These are phyloP conservation scores for Atherinomorus stipes DNA, from an alignment of 2,113 vertebrate genomes.

Conservation along the genomic window DNA sequence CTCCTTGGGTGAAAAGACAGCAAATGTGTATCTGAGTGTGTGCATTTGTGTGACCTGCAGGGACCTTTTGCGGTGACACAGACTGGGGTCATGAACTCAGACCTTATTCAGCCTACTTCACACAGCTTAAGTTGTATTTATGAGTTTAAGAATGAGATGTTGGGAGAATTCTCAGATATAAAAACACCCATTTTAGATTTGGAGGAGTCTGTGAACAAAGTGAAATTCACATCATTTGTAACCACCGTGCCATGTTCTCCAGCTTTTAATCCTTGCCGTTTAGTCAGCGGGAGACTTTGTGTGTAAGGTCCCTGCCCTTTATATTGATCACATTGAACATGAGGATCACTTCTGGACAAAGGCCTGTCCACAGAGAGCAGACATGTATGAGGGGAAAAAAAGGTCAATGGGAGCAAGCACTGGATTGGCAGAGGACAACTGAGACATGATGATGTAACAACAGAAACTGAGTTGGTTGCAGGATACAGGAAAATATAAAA, in stretches of 20 bases:
- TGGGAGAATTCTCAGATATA: slow-evolving; percentile 11
- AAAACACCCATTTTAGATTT: slow-evolving; percentile 26
- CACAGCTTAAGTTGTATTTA: slow-evolving; percentile 66
- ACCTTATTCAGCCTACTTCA: slow-evolving; percentile 39
- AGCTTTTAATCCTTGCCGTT: slow-evolving; percentile 72
- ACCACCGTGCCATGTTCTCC: slow-evolving; percentile 43
- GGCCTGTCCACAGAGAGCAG: slow-evolving; percentile 63
- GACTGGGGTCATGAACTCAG: slow-evolving; percentile 69
- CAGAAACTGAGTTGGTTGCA: slow-evolving; percentile 39
- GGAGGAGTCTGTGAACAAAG: slow-evolving; percentile 39
- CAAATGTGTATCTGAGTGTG: slow-evolving; percentile 28
- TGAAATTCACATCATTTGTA: slow-evolving; percentile 47
- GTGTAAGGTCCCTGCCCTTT: slow-evolving; percentile 73
- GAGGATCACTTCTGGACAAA: slow-evolving; percentile 63
- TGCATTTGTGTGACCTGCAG: slow-evolving; percentile 52
- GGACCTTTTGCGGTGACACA: slow-evolving; percentile 66
- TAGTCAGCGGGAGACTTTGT: slow-evolving; percentile 63
- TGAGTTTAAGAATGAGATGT: slow-evolving; percentile 53
- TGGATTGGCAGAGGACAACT: slow-evolving; percentile 63
- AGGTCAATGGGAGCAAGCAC: slow-evolving; percentile 70
- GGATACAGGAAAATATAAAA: slow-evolving; percentile 51
- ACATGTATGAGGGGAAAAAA: slow-evolving; percentile 69
- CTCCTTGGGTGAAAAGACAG: slow-evolving; percentile 55
- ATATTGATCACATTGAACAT: slow-evolving; percentile 79
- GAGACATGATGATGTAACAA: slow-evolving; percentile 55